Base-by-base conservation (phyloP, 2,888 invertebrate species). In the Lepidocyrtinus sp. region DNA sequence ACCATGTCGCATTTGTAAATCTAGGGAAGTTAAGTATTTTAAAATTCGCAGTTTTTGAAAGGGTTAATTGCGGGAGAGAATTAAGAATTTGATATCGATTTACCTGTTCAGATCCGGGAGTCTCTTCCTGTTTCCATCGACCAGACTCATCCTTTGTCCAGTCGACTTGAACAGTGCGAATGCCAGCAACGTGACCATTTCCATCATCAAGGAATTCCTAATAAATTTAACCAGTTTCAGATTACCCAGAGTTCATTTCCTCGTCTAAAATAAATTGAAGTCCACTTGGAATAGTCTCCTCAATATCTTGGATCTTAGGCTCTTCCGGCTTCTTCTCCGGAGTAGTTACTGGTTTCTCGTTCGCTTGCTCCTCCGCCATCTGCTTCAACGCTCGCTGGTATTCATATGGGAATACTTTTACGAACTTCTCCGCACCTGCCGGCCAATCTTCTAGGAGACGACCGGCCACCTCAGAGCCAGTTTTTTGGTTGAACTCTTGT, bases 241-340 rank as follows among this genome's bases (percentile, higher is more conserved):
- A 96, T 99, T 87, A 94, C 93, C 74, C 99, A 91, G 1, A 99
- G 99, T 90, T 99, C 99, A 50, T 93, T 92, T 12, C 97, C 98
- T 88, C 93, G 95, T 88, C n/a, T n/a, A n/a, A n/a, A n/a, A n/a
- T n/a, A n/a, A n/a, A n/a, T n/a, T n/a, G n/a, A n/a, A n/a, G n/a
- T 94, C 94, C n/a, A 96, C 92, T 88, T 93, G 93, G 91, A 9
- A 97, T 91, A 0, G 95, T 91, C 88, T 98, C 97, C 89, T 98
- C 98, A 70, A 98, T 97, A 87, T 98, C 98, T 83, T 92, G 90
- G 1, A 93, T 90, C 25, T 91, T 89, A 0, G 91, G 89, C 62
- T 87, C 86, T 65, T 76, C 81, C 21, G 80, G 79, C 25, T 79
- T 82, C 55, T 74, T 45, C 12, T 78, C 81, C 17, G 82, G 81